These are phyloP conservation scores for Naso thynnoides DNA, from an alignment of 2,797 vertebrate genomes.

Conservation along the genomic window DNA sequence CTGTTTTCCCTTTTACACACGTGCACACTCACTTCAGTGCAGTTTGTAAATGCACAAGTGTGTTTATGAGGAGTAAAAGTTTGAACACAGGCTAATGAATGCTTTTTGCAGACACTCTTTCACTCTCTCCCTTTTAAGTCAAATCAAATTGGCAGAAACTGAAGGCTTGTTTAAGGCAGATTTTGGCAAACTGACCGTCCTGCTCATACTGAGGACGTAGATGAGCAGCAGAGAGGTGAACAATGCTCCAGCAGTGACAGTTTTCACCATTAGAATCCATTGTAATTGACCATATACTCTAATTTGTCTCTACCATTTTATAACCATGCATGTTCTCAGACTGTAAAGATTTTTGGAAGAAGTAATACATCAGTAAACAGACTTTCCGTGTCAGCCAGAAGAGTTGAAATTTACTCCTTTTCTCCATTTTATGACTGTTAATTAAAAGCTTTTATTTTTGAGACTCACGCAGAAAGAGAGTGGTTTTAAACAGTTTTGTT, in stretches of 20 bases:
- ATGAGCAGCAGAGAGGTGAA: background rate
- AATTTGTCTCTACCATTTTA: background rate
- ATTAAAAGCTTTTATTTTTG: background rate
- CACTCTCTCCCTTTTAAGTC: background rate
- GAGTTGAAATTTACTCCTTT: background rate
- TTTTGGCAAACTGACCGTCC: background rate
- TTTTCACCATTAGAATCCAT: slow-evolving; percentile 1
- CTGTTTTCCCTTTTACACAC: background rate
- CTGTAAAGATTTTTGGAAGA: background rate
- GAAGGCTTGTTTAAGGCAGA: background rate
- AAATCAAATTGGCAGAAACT: background rate
- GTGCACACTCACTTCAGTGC: slow-evolving; percentile 3
- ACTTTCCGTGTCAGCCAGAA: no score
- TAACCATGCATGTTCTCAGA: slow-evolving; percentile 4
- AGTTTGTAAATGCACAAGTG: background rate
- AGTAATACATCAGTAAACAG: background rate
- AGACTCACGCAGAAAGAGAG: background rate
- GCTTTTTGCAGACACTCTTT: slow-evolving; percentile 1
- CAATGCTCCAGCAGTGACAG: background rate
- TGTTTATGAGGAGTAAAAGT: no score
- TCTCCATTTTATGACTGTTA: background rate
- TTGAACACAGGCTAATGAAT: background rate
- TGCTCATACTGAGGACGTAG: background rate
- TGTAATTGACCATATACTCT: background rate
- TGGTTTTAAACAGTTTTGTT: background rate